Evolutionary conservation across 2,113 vertebrate genomes (phyloP).

Genomic region (Corvus moneduloides): DNA sequence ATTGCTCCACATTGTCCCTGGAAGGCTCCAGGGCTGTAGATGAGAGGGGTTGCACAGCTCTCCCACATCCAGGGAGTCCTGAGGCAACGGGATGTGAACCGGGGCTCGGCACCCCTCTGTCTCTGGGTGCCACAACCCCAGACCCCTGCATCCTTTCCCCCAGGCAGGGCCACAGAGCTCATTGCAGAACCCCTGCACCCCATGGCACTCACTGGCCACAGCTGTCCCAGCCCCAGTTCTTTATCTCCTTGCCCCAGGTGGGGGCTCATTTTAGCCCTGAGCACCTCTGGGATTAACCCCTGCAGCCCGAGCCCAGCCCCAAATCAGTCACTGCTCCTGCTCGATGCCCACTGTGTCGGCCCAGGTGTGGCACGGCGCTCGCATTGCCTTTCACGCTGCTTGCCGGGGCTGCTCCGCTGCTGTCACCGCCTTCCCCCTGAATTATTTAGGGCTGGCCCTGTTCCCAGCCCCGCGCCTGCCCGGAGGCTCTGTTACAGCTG

Average conservation of each 20-base stretch:
- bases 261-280: neutral
- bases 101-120: neutral
- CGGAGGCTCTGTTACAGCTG: slow-evolving; percentile 48
- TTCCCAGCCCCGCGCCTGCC: neutral
- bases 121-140: too few relatives aligned
- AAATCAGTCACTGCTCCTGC: neutral
- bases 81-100: neutral
- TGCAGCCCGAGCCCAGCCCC: neutral
- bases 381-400: neutral
- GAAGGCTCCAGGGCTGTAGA: neutral
- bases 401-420: neutral
- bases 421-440: slow-evolving; percentile 23
- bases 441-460: slow-evolving; percentile 57
- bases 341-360: fast-evolving
- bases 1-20: neutral
- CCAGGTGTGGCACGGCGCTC: neutral
- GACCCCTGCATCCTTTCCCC: neutral
- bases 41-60: neutral
- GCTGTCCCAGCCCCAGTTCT: neutral
- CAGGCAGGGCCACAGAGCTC: neutral
- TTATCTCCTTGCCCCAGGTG: neutral
- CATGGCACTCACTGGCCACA: neutral
- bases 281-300: neutral
- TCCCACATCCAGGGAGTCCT: neutral
- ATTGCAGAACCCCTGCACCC: fast-evolving